phyloP scores from a whole-genome alignment of 2,113 vertebrate species.

The Micronisus gabar region DNA sequence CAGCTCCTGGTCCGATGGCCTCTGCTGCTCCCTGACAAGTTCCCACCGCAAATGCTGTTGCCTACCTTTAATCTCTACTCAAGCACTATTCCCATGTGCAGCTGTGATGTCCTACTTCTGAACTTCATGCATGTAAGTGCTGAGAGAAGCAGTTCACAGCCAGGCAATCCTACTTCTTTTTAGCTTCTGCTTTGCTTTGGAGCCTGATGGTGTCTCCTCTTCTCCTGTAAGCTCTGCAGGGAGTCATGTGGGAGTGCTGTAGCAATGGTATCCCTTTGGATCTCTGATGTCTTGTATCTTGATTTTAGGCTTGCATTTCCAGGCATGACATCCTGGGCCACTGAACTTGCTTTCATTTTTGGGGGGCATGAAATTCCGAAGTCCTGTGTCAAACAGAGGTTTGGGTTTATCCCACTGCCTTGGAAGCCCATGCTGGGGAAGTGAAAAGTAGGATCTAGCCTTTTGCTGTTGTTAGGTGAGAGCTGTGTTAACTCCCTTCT shows the following conservation, averaged over 20 bases:
- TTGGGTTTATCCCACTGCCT: background rate
- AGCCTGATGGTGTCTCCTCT: background rate
- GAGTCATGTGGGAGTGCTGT: background rate
- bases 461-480: background rate
- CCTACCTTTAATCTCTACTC: background rate
- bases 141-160: background rate
- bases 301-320: background rate
- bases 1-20: background rate
- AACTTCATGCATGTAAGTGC: background rate
- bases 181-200: background rate
- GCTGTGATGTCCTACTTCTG: background rate
- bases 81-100: fast-evolving
- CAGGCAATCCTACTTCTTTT: background rate
- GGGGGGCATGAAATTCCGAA: background rate
- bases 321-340: background rate
- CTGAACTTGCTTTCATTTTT: background rate
- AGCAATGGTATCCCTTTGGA: background rate
- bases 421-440: background rate
- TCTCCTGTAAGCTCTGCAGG: background rate
- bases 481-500: background rate
- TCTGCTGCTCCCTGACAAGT: background rate
- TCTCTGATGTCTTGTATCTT: background rate
- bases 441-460: background rate
- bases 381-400: background rate
- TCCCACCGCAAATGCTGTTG: background rate